Base-by-base conservation (phyloP, 2,888 invertebrate genomes). In the Patella pellucida region DNA sequence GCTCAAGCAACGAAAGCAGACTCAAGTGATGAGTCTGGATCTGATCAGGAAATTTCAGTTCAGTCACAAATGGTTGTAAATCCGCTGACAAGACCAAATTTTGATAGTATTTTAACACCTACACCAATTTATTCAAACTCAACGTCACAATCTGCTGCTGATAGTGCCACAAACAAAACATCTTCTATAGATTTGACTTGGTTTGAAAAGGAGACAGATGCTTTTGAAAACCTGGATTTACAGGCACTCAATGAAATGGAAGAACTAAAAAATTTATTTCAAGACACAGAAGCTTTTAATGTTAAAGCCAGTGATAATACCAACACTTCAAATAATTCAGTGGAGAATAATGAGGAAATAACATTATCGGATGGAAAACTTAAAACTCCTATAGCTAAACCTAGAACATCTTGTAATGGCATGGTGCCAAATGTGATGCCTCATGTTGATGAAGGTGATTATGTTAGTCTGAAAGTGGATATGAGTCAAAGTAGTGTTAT, bases 151-250 rank as follows among this genome's bases (percentile, higher is more conserved):
- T 4, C 52, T 5, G n/a, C 56, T 15, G 68, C 51, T 12, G 71
- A 76, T 27, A 72, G 74, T 67, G 68, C 71, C 27, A 54, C 54
- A 41, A 51, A 77, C 31, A 52, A 69, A 31, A 54, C 76, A 31
- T 79, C 74, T 69, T 51, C 78, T 71, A 78, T 87, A 70, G 88
- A 88, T 79, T 76, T 88, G 27, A 78, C 85, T 0, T 76, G 81
- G 83, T 88, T 88, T 83, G 88, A 88, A 74, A 82, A 83, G 68
- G 87, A 83, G 71, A 85, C 85, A 74, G 85, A 88, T 79, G 87
- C 87, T 9, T 88, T 88, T 81, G 85, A 88, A 74, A 84, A 83
- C 73, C 74, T 88, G 71, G 87, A 87, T 73, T 78, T 85, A 56
- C 85, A 87, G 75, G 85, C 85, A 23, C 82, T 88, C 23, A 83